These are phyloP conservation scores for Scomberomorus guttatus DNA, from an alignment of 2,797 vertebrate species.

Conservation along the genomic window DNA sequence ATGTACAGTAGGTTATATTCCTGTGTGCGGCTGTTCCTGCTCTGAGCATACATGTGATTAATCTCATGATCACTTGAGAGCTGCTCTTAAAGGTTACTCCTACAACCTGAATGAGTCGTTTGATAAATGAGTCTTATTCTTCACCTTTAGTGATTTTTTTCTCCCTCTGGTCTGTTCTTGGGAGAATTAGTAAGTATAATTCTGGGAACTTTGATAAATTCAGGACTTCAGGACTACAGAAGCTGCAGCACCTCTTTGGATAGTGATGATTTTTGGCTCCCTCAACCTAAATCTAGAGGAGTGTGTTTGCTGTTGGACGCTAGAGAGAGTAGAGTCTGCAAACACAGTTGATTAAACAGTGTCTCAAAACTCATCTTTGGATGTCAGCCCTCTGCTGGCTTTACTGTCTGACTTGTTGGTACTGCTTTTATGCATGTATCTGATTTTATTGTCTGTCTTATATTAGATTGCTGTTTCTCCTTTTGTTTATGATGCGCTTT, in stretches of 20 bases:
- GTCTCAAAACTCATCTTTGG: slow-evolving; percentile 15
- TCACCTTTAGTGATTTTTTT: neutral
- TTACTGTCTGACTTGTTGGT: neutral
- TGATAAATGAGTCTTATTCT: neutral
- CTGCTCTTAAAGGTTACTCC: slow-evolving; percentile 21
- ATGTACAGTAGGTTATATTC: neutral
- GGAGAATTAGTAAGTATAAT: neutral
- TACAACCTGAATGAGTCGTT: neutral
- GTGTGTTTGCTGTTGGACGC: slow-evolving; percentile 10
- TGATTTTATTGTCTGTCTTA: slow-evolving; percentile 35
- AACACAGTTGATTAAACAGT: slow-evolving; percentile 41
- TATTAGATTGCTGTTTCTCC: slow-evolving; percentile 15
- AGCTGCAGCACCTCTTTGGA: neutral
- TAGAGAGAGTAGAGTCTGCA: slow-evolving; percentile 16
- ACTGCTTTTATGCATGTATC: slow-evolving; percentile 28
- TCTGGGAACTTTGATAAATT: no score
- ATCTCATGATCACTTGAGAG: slow-evolving; percentile 14
- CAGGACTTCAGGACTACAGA: no score
- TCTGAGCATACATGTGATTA: slow-evolving; percentile 1
- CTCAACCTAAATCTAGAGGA: slow-evolving; percentile 3
- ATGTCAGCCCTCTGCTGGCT: slow-evolving; percentile 10
- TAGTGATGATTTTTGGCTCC: neutral
- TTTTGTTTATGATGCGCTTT: slow-evolving; percentile 43
- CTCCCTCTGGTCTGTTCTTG: neutral
- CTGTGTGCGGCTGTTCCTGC: neutral